Percentiles rank a stretch among this genome's conserved stretches.
Evolutionary conservation across 2,797 vertebrate genomes (phyloP).

Genomic region (Hapalemur alaotrensis): DNA sequence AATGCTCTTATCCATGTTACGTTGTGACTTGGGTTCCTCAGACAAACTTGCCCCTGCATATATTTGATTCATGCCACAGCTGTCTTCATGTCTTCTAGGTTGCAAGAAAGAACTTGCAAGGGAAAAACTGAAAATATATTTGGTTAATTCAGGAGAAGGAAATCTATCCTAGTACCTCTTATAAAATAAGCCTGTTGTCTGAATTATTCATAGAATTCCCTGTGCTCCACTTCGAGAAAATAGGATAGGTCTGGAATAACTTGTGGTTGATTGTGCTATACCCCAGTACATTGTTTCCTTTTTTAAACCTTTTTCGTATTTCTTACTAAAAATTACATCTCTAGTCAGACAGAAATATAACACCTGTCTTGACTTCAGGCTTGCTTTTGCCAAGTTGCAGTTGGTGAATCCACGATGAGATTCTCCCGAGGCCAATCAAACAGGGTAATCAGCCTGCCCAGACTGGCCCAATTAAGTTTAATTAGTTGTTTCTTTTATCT

Average conservation of each 20-base stretch:
- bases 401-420: constrained; percentile 11
- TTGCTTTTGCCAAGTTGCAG: constrained; percentile 33
- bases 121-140: neutral
- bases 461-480: constrained; percentile 77
- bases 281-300: neutral
- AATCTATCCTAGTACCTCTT: neutral
- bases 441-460: constrained; percentile 65
- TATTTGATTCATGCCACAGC: neutral
- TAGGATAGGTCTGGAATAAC: neutral
- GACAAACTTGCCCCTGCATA: neutral
- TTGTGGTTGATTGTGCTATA: neutral
- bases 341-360: constrained; percentile 26
- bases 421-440: constrained; percentile 64
- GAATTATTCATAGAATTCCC: constrained; percentile 31
- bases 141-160: constrained; percentile 24
- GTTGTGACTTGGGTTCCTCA: neutral
- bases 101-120: neutral
- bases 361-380: constrained; percentile 4
- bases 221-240: constrained; percentile 52
- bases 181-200: constrained; percentile 2
- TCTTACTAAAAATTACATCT: constrained; percentile 52
- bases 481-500: constrained; percentile 71
- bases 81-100: neutral
- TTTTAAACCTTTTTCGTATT: constrained; percentile 7
- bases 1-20: neutral